Conservation (phyloP, 2,888 invertebrate genomes). For the Vandiemenella viatica region DNA sequence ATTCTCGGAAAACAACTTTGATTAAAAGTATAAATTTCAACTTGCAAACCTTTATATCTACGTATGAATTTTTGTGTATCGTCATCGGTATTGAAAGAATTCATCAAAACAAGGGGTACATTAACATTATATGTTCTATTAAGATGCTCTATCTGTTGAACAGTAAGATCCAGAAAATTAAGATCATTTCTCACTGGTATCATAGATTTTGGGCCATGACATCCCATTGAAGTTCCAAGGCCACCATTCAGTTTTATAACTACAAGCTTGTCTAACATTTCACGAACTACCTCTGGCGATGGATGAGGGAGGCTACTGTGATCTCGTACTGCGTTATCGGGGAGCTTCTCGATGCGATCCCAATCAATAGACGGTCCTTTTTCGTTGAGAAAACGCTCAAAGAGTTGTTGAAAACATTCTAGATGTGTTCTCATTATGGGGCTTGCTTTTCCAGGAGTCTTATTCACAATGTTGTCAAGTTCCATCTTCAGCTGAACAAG, state of each 20-base stretch:
- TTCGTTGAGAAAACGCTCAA: constrained; percentile 60
- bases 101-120: constrained; percentile 96
- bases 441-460: constrained; percentile 28
- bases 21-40: constrained; percentile 92
- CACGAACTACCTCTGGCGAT: constrained; percentile 41
- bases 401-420: constrained; percentile 68
- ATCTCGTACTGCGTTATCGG: constrained; percentile 69
- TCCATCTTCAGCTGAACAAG: constrained; percentile 69
- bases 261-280: constrained; percentile 76
- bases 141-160: constrained; percentile 90
- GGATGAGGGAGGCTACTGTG: constrained; percentile 57
- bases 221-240: constrained; percentile 93
- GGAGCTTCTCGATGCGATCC: constrained; percentile 82
- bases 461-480: constrained; percentile 47
- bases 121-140: constrained; percentile 90
- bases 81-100: constrained; percentile 98
- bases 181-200: constrained; percentile 86
- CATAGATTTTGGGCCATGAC: constrained; percentile 89
- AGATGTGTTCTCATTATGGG: constrained; percentile 53
- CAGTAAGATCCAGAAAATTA: constrained; percentile 88
- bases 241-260: constrained; percentile 94
- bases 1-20: constrained; percentile 96
- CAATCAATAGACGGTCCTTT: constrained; percentile 69
- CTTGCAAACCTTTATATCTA: constrained; percentile 83
- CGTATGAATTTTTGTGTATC: constrained; percentile 91